A percentile compares a stretch with the other conserved stretches of the same genome.
phyloP scores from a whole-genome alignment of 2,113 vertebrate genomes.

The Podarcis raffonei region DNA sequence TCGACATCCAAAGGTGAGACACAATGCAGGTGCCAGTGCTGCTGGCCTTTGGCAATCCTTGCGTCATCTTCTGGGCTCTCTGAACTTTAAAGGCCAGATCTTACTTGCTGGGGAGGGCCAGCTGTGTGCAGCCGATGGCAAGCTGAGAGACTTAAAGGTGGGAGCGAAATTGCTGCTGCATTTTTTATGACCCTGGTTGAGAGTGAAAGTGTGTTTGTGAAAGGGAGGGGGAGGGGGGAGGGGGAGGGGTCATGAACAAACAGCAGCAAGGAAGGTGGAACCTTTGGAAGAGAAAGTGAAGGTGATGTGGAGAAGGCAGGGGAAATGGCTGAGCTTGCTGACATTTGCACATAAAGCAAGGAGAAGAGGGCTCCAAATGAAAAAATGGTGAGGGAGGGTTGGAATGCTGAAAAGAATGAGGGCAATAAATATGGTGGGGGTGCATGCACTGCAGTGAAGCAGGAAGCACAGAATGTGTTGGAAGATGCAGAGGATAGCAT shows the following conservation, averaged over 20 bases:
- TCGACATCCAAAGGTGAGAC: not conserved
- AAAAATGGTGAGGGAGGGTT: not conserved
- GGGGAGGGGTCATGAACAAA: not conserved
- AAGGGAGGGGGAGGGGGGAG: no score
- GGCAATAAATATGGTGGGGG: not conserved
- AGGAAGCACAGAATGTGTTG: not conserved
- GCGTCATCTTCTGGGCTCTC: not conserved
- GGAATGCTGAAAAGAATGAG: not conserved
- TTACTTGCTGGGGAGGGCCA: not conserved
- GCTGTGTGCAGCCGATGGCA: not conserved
- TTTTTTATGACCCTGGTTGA: slow-evolving; percentile 16
- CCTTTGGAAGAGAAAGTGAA: not conserved
- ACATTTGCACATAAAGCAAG: not conserved
- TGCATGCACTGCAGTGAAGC: not conserved
- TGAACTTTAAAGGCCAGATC: not conserved
- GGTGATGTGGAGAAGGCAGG: not conserved
- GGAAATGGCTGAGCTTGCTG: not conserved
- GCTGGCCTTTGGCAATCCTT: not conserved
- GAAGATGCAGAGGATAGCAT: not conserved
- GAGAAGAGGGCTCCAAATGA: not conserved
- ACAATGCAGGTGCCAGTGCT: not conserved
- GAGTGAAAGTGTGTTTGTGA: not conserved
- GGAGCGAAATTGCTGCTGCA: slow-evolving; percentile 14
- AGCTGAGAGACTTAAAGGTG: not conserved
- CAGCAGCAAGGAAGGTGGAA: not conserved